Evolutionary conservation across 2,113 vertebrate genomes (phyloP).

Genomic region (Picathartes gymnocephalus): DNA sequence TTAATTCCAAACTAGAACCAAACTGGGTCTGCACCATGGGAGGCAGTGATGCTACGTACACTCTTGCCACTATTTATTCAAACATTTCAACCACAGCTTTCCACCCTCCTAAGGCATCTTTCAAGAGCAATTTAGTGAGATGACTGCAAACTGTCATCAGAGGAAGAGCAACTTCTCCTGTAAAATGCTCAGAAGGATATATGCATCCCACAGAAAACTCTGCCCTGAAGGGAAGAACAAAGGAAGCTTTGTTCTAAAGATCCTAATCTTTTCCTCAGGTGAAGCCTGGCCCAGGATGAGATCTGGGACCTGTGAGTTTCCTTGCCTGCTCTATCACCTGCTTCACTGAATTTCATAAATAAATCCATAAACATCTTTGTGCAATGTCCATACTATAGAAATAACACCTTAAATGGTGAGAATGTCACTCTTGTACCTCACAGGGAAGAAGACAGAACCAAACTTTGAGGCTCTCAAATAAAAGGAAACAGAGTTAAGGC

Average conservation of each 20-base stretch:
- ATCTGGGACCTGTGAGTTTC: not conserved
- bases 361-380: not conserved
- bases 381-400: not conserved
- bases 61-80: not conserved
- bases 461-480: not conserved
- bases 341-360: not conserved
- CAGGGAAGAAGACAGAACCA: not conserved
- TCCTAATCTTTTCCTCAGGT: not conserved
- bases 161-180: not conserved
- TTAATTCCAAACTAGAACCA: not conserved
- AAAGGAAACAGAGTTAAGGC: not conserved
- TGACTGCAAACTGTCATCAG: not conserved
- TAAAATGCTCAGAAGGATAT: not conserved
- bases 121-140: not conserved
- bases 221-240: not conserved
- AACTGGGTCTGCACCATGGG: not conserved
- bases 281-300: not conserved
- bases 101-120: not conserved
- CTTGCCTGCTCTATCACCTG: not conserved
- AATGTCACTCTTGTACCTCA: not conserved
- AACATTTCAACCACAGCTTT: not conserved
- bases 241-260: not conserved
- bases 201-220: not conserved
- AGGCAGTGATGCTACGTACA: not conserved
- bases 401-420: not conserved